A percentile compares a stretch with the other conserved stretches of the same genome.
Evolutionary conservation across 1,140 invertebrate species (phyloP).

Genomic region (Drosophila grimshawi): DNA sequence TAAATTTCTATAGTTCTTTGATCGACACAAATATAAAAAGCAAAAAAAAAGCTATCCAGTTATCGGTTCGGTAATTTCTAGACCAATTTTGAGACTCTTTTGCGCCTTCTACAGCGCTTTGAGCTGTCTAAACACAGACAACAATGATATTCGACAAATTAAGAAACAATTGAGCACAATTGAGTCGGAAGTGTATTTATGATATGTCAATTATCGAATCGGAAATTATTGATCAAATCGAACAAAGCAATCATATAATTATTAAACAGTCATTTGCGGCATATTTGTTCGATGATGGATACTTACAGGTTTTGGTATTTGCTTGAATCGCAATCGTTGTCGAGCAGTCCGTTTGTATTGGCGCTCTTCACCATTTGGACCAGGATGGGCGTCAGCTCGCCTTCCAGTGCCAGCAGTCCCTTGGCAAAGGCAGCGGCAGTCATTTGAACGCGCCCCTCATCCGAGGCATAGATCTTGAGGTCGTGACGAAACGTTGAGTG

Average conservation of each 20-base stretch:
- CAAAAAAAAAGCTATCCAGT: no score
- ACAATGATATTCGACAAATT: no score
- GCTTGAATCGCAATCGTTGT: constrained; percentile 98
- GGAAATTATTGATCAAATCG: no score
- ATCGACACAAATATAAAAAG: no score
- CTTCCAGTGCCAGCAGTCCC: constrained; percentile 97
- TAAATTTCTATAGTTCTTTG: no score
- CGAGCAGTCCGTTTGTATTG: constrained; percentile 98
- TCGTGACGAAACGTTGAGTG: constrained; percentile 99
- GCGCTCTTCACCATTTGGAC: constrained; percentile 99
- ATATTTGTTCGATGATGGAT: not conserved
- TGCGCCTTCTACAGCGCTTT: no score
- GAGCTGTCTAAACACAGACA: no score
- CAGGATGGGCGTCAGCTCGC: constrained; percentile 98
- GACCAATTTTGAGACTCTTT: no score
- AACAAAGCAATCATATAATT: not conserved
- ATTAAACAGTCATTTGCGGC: not conserved
- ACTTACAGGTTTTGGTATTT: constrained; percentile 97
- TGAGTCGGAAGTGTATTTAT: no score
- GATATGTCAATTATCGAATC: no score
- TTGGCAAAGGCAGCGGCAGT: constrained; percentile 99
- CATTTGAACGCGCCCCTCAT: constrained; percentile 99
- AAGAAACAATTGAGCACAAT: no score
- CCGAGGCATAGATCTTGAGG: constrained; percentile 99
- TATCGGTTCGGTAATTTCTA: no score